phyloP scores from a whole-genome alignment of 1,140 invertebrate genomes.

The Bradysia coprophila region DNA sequence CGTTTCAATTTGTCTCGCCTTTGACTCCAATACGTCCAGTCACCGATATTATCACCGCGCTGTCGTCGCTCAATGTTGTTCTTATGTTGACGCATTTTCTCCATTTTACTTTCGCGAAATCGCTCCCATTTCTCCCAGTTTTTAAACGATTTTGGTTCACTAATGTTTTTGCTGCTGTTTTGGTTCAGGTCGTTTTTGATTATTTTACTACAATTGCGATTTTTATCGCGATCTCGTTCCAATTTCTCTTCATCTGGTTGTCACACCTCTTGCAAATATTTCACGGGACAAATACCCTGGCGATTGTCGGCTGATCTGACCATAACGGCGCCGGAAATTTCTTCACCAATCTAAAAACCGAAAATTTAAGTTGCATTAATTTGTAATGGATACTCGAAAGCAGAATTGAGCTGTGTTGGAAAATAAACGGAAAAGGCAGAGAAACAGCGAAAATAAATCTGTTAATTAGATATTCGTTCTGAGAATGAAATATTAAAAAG shows the following conservation, averaged over 20 bases:
- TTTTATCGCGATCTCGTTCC: constrained; percentile 11
- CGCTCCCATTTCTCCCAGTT: constrained; percentile 24
- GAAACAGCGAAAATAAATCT: too few species aligned
- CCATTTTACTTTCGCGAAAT: constrained; percentile 22
- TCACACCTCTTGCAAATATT: constrained; percentile 74
- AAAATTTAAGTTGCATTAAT: not conserved
- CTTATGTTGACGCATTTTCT: constrained; percentile 15
- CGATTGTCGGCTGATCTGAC: constrained; percentile 76
- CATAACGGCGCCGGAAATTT: constrained; percentile 80
- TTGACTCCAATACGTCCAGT: not conserved
- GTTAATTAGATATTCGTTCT: too few species aligned
- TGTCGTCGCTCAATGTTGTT: constrained; percentile 1
- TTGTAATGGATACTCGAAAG: too few species aligned
- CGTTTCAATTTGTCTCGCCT: constrained; percentile 27
- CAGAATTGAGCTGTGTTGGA: too few species aligned
- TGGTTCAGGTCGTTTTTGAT: not conserved
- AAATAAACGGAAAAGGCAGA: too few species aligned
- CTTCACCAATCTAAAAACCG: constrained; percentile 47
- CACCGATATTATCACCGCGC: not conserved
- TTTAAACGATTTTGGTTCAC: constrained; percentile 16
- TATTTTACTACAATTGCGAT: not conserved
- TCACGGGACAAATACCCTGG: constrained; percentile 62
- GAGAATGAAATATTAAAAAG: too few species aligned
- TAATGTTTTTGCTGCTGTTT: constrained; percentile 2
- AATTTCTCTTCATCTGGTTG: constrained; percentile 28